These are phyloP conservation scores for Petroica traversi DNA, from an alignment of 2,113 vertebrate genomes.

Conservation along the genomic window DNA sequence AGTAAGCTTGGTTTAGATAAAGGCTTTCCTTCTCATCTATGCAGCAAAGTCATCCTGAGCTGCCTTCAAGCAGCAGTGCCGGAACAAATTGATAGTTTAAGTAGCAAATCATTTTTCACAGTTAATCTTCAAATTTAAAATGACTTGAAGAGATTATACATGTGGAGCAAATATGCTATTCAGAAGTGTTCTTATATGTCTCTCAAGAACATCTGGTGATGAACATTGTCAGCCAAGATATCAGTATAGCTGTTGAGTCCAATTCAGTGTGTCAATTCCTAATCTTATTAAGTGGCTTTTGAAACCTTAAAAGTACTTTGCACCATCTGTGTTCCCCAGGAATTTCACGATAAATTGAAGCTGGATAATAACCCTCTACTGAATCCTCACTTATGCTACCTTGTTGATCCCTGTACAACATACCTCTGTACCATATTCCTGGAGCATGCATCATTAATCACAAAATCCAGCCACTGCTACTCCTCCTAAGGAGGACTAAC, in stretches of 20 bases:
- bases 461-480: neutral
- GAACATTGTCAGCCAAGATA: neutral
- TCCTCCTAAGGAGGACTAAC: neutral
- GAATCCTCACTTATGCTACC: neutral
- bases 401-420: neutral
- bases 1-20: neutral
- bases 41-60: neutral
- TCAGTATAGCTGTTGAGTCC: neutral
- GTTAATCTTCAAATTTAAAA: constrained; percentile 43
- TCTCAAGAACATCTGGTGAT: constrained; percentile 22
- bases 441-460: neutral
- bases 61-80: neutral
- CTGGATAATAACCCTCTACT: neutral
- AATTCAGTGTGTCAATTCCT: constrained; percentile 14
- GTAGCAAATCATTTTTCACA: constrained; percentile 14
- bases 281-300: constrained; percentile 52
- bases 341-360: constrained; percentile 27
- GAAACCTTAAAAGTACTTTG: constrained; percentile 17
- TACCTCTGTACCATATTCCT: neutral
- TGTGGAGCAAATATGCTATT: neutral
- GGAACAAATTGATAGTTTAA: constrained; percentile 25
- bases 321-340: neutral
- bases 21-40: neutral
- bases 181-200: neutral
- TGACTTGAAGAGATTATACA: constrained; percentile 25